Evolutionary conservation across 2,113 vertebrate species (phyloP).

Genomic region (Corydoras sp.): DNA sequence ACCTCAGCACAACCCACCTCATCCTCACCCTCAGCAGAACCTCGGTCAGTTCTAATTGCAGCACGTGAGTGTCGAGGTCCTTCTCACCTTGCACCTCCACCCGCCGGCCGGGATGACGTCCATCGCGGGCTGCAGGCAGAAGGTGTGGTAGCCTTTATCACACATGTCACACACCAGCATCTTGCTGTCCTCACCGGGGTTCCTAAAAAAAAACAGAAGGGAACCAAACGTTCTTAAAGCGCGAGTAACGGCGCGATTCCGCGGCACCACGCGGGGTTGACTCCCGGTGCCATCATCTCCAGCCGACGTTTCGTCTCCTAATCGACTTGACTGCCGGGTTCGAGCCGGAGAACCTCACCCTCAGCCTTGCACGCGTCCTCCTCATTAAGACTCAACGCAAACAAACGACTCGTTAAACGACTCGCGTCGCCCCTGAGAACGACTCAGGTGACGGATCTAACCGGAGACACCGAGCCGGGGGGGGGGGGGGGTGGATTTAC

Average conservation of each 20-base stretch:
- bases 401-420: constrained; percentile 24
- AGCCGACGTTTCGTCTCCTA: too few relatives aligned
- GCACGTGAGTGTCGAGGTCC: neutral
- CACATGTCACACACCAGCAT: constrained; percentile 91
- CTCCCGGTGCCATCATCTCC: too few relatives aligned
- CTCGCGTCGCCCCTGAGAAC: neutral
- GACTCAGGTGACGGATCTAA: constrained; percentile 13
- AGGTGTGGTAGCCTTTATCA: constrained; percentile 91
- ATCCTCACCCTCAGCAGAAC: too few relatives aligned
- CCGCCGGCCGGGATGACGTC: constrained; percentile 76
- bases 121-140: constrained; percentile 88
- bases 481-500: constrained; percentile 1
- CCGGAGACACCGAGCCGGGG: constrained; percentile 1
- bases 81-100: constrained; percentile 90
- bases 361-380: too few relatives aligned
- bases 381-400: neutral
- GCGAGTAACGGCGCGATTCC: too few relatives aligned
- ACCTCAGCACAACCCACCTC: too few relatives aligned
- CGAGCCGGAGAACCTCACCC: too few relatives aligned
- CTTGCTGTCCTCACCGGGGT: constrained; percentile 79
- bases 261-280: too few relatives aligned
- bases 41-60: too few relatives aligned
- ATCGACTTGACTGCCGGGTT: too few relatives aligned
- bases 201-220: constrained; percentile 56
- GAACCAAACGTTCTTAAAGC: too few relatives aligned